A percentile compares a stretch with the other conserved stretches of the same genome.
phyloP scores from a whole-genome alignment of 2,797 vertebrate species.

The Serranus cabrilla region DNA sequence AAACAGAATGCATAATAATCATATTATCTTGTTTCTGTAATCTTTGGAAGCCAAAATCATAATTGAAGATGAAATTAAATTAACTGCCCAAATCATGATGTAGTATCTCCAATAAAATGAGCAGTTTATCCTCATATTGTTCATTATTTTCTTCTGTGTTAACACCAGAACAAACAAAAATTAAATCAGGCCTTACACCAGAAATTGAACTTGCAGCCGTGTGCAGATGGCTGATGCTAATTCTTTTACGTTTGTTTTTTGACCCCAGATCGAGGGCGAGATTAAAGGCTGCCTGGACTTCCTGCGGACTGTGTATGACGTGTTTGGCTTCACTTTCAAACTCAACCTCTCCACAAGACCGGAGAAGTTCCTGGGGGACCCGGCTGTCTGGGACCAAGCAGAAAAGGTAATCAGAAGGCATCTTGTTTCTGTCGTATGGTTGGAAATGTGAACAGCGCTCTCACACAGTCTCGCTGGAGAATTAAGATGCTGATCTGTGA shows the following conservation, averaged over 20 bases:
- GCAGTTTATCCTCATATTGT: conserved; percentile 6
- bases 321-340: conserved; percentile 98
- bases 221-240: conserved; percentile 9
- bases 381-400: conserved; percentile 93
- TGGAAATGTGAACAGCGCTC: conserved; percentile 33
- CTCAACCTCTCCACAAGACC: conserved; percentile 97
- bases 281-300: conserved; percentile 97
- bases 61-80: too few relatives aligned
- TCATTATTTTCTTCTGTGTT: background rate
- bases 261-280: conserved; percentile 92
- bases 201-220: conserved; percentile 5
- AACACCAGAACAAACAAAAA: background rate
- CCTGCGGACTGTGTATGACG: conserved; percentile 91
- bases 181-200: background rate
- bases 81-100: background rate
- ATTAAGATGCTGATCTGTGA: conserved; percentile 39
- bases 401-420: conserved; percentile 89
- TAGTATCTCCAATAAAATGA: conserved; percentile 7
- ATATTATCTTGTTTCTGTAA: too few relatives aligned
- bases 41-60: too few relatives aligned
- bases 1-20: too few relatives aligned
- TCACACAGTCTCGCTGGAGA: conserved; percentile 24
- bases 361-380: conserved; percentile 96
- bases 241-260: conserved; percentile 25
- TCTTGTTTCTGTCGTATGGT: conserved; percentile 17